Base-by-base conservation (phyloP, 2,888 invertebrate genomes). In the Criorhina ranunculi region DNA sequence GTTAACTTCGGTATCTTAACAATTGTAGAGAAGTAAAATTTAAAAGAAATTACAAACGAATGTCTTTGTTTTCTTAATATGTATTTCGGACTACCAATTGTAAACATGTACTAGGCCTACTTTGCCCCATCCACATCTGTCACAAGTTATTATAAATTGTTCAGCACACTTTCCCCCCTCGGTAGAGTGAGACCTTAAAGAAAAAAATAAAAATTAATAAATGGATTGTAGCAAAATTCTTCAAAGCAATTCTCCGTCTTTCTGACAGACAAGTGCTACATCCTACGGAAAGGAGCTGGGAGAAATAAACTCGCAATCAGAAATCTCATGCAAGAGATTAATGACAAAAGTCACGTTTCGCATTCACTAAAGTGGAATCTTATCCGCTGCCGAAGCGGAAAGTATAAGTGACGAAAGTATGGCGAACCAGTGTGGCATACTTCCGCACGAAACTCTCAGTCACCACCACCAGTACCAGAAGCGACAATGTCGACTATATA, bases 341-440 rank as follows among this genome's bases (percentile, higher is more conserved):
- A 83, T 73, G 60, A 73, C 59, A 73, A 72, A 78, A 83, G 72
- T 67, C 66, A 83, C 82, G 73, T 55, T 78, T 60, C 40, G 60
- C 40, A 82, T 60, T 82, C 72, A 72, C 33, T 82, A 37, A 78
- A 67, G 78, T 62, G 60, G 73, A 83, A 78, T 83, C 55, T 78
- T 73, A 78, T 78, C 66, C 42, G 60, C 33, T 44, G 62, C 55
- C 78, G 67, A 78, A 55, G 72, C 60, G 60, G 53, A 83, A 83
- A 83, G 66, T 66, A 78, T 78, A 73, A 83, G 78, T 73, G 72
- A 55, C 49, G 33, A 66, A 72, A 59, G 37, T 59, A 64, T 72
- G 42, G 33, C 59, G 31, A 12, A 64, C 57, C 70, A 66, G 70
- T 37, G 49, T 40, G 49, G 46, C 31, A 37, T 55, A 77, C 70